Evolutionary conservation across 2,797 vertebrate genomes (phyloP).

Genomic region (Syndactyla subalaris): DNA sequence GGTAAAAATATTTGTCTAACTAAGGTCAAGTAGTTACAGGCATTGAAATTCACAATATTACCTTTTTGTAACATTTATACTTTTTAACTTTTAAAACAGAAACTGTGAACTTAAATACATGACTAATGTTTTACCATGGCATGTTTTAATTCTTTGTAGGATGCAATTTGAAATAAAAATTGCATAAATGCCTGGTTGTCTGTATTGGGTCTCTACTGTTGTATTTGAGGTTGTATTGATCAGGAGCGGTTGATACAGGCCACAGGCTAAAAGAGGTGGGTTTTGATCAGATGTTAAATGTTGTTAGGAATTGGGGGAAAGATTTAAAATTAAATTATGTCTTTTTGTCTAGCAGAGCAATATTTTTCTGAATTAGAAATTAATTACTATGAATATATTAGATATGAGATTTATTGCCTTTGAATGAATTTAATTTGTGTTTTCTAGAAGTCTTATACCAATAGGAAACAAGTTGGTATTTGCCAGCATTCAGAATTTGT

Average conservation of each 20-base stretch:
- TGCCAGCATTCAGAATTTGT: neutral
- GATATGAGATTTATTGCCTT: neutral
- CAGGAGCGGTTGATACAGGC: neutral
- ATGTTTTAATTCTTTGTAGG: neutral
- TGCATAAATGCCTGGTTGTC: neutral
- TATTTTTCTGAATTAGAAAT: neutral
- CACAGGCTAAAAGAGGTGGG: neutral
- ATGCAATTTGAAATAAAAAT: neutral
- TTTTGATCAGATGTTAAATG: neutral
- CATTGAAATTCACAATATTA: neutral
- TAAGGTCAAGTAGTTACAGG: neutral
- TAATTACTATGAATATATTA: neutral
- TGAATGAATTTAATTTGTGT: neutral
- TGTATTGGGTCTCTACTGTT: neutral
- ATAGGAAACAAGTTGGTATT: neutral
- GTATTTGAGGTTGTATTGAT: neutral
- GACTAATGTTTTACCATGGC: neutral
- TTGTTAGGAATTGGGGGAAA: neutral
- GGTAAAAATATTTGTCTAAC: slow-evolving; percentile 6
- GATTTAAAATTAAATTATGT: neutral
- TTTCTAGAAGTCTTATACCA: neutral
- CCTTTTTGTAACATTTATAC: neutral
- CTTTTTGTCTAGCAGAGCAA: neutral
- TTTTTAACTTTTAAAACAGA: neutral
- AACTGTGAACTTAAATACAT: neutral